phyloP scores from a whole-genome alignment of 2,888 invertebrate species.

The Parascotia fuliginaria region DNA sequence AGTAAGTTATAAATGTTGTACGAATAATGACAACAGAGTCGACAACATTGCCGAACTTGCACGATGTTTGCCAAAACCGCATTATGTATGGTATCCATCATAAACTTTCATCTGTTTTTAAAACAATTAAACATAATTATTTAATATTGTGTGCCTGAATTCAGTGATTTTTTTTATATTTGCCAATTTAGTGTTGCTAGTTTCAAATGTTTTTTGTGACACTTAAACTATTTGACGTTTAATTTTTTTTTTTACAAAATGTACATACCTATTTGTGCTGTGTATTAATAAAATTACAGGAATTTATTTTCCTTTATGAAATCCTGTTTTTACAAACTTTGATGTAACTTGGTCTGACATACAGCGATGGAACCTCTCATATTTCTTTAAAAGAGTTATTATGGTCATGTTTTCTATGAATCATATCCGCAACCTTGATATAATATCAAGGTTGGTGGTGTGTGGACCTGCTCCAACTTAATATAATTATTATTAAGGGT shows the following conservation, averaged over 20 bases:
- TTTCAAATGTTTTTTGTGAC: not conserved
- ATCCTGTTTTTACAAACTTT: no score
- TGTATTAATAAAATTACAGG: not conserved
- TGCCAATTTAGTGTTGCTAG: not conserved
- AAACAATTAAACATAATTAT: not conserved
- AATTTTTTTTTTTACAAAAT: not conserved
- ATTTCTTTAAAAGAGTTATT: no score
- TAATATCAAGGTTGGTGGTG: no score
- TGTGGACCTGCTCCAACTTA: no score
- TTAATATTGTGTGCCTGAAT: constrained; percentile 1
- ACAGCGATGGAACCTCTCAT: no score
- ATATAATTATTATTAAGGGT: no score
- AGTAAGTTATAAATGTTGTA: no score
- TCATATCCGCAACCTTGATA: no score
- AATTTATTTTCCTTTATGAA: not conserved
- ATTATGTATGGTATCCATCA: not conserved
- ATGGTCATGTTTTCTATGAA: no score
- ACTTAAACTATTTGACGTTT: not conserved
- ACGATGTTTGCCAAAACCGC: not conserved
- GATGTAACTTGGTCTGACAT: no score
- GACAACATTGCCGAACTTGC: not conserved
- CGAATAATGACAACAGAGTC: no score
- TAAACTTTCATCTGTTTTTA: not conserved
- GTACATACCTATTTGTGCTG: not conserved
- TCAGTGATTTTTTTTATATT: not conserved